These are phyloP conservation scores for Camponotus floridanus DNA, from an alignment of 1,140 invertebrate genomes.

Conservation along the genomic window DNA sequence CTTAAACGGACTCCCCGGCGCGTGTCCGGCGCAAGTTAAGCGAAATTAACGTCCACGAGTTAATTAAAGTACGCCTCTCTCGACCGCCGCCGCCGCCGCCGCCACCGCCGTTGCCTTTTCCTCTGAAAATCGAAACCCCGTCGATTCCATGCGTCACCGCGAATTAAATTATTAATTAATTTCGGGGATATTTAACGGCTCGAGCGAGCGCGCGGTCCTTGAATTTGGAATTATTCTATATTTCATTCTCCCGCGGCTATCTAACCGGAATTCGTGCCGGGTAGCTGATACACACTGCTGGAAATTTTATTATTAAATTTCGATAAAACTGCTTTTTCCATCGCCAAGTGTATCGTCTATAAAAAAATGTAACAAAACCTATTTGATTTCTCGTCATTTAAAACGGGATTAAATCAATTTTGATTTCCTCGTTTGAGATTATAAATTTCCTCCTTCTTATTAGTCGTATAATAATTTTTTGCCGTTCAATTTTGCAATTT, in stretches of 20 bases:
- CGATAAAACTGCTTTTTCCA: constrained; percentile 18
- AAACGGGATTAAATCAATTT: too few relatives aligned
- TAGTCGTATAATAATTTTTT: too few relatives aligned
- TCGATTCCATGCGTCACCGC: constrained; percentile 42
- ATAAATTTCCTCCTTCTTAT: too few relatives aligned
- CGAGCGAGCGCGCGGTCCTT: constrained; percentile 15
- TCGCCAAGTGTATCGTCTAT: background rate
- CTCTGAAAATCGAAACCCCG: constrained; percentile 54
- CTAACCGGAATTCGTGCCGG: constrained; percentile 41
- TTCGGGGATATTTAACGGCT: constrained; percentile 57
- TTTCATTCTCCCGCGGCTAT: constrained; percentile 36
- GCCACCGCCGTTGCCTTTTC: background rate
- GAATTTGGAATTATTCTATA: constrained; percentile 54
- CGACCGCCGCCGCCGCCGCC: background rate
- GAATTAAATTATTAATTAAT: constrained; percentile 64
- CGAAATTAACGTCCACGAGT: constrained; percentile 61
- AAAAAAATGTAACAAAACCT: constrained; percentile 4
- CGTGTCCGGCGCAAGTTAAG: constrained; percentile 54
- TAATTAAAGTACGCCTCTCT: constrained; percentile 57
- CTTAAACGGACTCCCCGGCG: constrained; percentile 51
- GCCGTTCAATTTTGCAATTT: background rate
- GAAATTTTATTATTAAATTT: constrained; percentile 56
- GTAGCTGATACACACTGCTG: constrained; percentile 7
- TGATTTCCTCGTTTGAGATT: too few relatives aligned
- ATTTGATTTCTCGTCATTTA: background rate